These are phyloP conservation scores for Sitophilus oryzae DNA, from an alignment of 1,140 invertebrate species.

Conservation along the genomic window DNA sequence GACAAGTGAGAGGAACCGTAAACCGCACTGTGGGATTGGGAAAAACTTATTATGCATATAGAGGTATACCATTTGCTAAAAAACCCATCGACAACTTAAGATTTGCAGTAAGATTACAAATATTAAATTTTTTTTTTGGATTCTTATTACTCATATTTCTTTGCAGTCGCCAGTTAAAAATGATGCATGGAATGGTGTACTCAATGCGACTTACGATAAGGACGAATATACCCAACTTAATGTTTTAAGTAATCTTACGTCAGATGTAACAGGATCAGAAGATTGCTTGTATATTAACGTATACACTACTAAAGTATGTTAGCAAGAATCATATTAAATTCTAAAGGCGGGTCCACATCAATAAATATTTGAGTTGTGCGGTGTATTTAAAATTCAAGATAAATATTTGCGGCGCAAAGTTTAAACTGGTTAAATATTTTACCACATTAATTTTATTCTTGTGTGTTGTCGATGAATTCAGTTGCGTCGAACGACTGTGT, in stretches of 20 bases:
- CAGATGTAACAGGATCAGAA: slow-evolving; percentile 2
- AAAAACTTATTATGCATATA: slow-evolving; percentile 4
- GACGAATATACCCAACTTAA: slow-evolving; percentile 4
- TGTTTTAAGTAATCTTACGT: background rate
- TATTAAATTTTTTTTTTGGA: too few relatives aligned
- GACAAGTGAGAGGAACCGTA: too few relatives aligned
- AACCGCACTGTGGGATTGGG: too few relatives aligned
- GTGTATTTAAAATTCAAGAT: too few relatives aligned
- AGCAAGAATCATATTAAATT: too few relatives aligned
- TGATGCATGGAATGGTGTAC: slow-evolving; percentile 9
- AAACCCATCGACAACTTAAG: slow-evolving; percentile 5
- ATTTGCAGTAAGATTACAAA: slow-evolving; percentile 17
- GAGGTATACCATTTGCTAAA: slow-evolving; percentile 12
- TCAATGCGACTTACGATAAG: slow-evolving; percentile 9
- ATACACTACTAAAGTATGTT: slow-evolving; percentile 12
- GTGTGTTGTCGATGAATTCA: too few relatives aligned
- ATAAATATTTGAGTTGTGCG: too few relatives aligned
- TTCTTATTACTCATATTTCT: background rate
- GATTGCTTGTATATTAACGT: slow-evolving; percentile 19
- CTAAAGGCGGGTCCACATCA: too few relatives aligned
- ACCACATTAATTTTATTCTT: too few relatives aligned
- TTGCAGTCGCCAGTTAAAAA: slow-evolving; percentile 11
- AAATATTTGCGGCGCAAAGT: too few relatives aligned
- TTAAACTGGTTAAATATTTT: too few relatives aligned
- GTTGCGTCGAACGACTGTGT: too few relatives aligned